A percentile compares a stretch with the other conserved stretches of the same genome.
phyloP scores from a whole-genome alignment of 2,113 vertebrate species.

The Tetrao urogallus region DNA sequence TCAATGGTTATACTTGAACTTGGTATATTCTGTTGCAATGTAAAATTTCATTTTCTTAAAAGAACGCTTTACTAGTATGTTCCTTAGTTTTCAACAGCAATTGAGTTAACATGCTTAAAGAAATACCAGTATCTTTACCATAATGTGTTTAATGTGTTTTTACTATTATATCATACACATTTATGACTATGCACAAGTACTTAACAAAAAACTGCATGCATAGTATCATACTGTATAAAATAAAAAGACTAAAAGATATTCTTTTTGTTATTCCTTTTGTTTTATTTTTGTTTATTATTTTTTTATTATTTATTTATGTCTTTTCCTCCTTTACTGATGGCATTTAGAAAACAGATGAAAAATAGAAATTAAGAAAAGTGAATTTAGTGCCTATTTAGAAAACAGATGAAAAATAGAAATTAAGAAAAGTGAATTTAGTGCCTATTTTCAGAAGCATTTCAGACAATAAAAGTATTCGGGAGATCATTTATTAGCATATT shows the following conservation, averaged over 20 bases:
- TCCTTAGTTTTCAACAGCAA: background rate
- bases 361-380: background rate
- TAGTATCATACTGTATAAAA: background rate
- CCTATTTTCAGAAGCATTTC: background rate
- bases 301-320: too few species aligned
- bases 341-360: background rate
- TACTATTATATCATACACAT: background rate
- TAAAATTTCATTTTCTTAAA: background rate
- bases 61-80: background rate
- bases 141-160: background rate
- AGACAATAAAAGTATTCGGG: background rate
- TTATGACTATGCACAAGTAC: background rate
- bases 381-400: background rate
- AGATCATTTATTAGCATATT: background rate
- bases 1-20: background rate
- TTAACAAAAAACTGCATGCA: fast-evolving
- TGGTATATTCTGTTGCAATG: background rate
- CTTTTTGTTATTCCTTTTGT: background rate
- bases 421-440: background rate
- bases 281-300: too few species aligned
- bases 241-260: background rate
- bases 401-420: background rate
- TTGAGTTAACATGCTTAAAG: background rate
- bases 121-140: background rate
- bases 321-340: fast-evolving